A percentile compares a stretch with the other conserved stretches of the same genome.
Evolutionary conservation across 2,113 vertebrate genomes (phyloP).

Genomic region (Elephas maximus): DNA sequence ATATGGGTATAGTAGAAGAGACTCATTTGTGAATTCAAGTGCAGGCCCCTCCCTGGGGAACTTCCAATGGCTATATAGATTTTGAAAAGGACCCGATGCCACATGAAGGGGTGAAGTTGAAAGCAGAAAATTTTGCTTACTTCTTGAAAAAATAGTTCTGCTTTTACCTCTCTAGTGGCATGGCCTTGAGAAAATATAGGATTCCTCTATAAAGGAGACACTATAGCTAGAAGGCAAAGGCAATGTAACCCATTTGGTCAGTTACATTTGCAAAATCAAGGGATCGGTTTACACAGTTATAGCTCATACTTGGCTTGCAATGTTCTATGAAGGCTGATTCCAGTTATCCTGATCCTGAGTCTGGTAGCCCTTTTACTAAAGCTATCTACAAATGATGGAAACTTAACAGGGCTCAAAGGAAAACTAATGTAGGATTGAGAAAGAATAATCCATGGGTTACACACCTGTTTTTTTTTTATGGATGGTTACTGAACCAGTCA

Average conservation of each 20-base stretch:
- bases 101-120: neutral
- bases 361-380: neutral
- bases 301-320: neutral
- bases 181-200: neutral
- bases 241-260: neutral
- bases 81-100: neutral
- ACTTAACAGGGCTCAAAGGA: neutral
- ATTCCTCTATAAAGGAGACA: neutral
- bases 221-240: neutral
- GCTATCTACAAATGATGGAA: neutral
- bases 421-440: slow-evolving; percentile 54
- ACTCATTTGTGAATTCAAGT: neutral
- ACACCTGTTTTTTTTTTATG: slow-evolving; percentile 47
- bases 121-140: neutral
- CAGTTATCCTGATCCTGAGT: neutral
- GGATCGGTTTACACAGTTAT: neutral
- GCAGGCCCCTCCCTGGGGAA: neutral
- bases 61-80: neutral
- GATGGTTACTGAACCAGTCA: neutral
- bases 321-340: neutral
- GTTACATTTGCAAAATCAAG: neutral
- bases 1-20: neutral
- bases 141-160: neutral
- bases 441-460: slow-evolving; percentile 61
- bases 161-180: neutral